Percentiles rank a stretch among this genome's conserved stretches.
Evolutionary conservation across 2,113 vertebrate species (phyloP).

Genomic region (Rhinogobius similis): DNA sequence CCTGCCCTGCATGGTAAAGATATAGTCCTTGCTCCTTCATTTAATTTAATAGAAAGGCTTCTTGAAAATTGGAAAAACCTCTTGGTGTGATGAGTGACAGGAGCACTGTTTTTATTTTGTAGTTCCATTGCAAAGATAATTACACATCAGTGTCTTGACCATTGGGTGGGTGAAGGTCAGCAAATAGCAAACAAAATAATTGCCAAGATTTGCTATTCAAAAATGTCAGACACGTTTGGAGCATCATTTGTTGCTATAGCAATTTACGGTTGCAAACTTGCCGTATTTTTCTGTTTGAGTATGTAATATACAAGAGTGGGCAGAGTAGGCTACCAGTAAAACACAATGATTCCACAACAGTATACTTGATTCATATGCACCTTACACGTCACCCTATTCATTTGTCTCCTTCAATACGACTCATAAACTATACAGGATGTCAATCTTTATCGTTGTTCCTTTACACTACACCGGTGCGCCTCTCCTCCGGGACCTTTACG

Average conservation of each 20-base stretch:
- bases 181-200: background rate
- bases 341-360: background rate
- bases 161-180: background rate
- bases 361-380: background rate
- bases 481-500: conserved; percentile 4
- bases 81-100: background rate
- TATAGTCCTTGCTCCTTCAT: background rate
- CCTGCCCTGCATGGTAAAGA: background rate
- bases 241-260: background rate
- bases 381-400: background rate
- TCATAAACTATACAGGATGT: background rate
- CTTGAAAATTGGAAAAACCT: background rate
- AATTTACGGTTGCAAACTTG: too few species aligned
- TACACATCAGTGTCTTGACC: background rate
- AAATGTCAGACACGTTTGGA: background rate
- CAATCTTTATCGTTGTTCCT: background rate
- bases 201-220: too few species aligned
- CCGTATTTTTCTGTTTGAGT: background rate
- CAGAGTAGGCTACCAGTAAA: background rate
- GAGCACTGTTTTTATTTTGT: too few species aligned
- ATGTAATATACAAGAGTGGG: too few species aligned
- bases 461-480: background rate
- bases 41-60: background rate
- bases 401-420: background rate
- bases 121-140: too few species aligned